Conservation (phyloP, 2,888 invertebrate species). For the Pherbina coryleti region DNA sequence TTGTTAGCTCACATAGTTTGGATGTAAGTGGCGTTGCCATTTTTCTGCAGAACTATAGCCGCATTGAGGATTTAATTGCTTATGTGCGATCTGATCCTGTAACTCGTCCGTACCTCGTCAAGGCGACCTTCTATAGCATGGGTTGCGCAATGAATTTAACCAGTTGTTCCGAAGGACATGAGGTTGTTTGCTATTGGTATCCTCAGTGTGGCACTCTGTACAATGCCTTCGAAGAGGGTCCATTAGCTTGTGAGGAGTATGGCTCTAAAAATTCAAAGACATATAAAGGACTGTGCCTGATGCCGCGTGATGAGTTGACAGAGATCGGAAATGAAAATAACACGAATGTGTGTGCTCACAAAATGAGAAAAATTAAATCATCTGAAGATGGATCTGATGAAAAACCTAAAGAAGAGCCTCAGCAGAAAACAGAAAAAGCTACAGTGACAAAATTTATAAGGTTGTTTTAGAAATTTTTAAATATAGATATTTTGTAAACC, state of each 20-base stretch:
- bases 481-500: too few relatives aligned
- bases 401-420: background rate
- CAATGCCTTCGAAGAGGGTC: conserved; percentile 22
- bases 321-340: background rate
- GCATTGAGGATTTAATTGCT: background rate
- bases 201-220: conserved; percentile 12
- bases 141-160: conserved; percentile 6
- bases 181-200: conserved; percentile 22
- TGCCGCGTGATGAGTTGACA: background rate
- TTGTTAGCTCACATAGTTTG: background rate
- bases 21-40: background rate
- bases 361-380: background rate
- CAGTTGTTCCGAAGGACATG: background rate
- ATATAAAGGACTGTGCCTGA: background rate
- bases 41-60: background rate
- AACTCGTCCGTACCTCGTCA: conserved; percentile 6
- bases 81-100: background rate
- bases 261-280: background rate
- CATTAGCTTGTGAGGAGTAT: background rate
- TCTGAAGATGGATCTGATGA: background rate
- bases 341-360: background rate
- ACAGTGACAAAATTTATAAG: too few relatives aligned
- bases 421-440: background rate
- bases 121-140: conserved; percentile 11
- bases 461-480: too few relatives aligned